A percentile compares a stretch with the other conserved stretches of the same genome.
phyloP scores from a whole-genome alignment of 2,797 vertebrate genomes.

The Poeciliopsis turneri region DNA sequence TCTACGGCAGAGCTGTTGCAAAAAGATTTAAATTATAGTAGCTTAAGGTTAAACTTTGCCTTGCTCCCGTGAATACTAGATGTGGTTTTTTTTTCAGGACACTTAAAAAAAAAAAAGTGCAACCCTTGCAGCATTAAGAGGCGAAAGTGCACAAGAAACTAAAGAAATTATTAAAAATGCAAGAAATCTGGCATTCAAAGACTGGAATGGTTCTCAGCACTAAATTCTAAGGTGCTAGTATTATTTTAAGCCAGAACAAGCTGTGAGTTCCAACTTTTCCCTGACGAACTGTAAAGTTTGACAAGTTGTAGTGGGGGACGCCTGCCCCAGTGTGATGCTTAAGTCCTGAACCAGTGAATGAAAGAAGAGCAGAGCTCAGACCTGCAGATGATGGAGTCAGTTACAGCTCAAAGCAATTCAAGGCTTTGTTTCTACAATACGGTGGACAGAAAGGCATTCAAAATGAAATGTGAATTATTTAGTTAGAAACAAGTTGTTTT shows the following conservation, averaged over 20 bases:
- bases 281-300: not conserved
- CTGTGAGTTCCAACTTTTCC: not conserved
- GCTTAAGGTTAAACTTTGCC: conserved; percentile 6
- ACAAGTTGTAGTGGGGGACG: not conserved
- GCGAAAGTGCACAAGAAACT: not conserved
- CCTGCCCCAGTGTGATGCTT: not conserved
- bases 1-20: not conserved
- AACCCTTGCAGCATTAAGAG: not conserved
- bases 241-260: not conserved
- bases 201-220: not conserved
- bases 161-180: not conserved
- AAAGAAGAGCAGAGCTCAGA: not conserved
- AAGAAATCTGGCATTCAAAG: not conserved
- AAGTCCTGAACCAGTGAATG: not conserved
- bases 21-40: conserved; percentile 1
- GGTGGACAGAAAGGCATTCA: not conserved
- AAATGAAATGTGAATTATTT: not conserved
- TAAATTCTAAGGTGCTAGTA: not conserved
- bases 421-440: not conserved
- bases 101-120: not conserved
- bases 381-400: not conserved
- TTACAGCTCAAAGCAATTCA: not conserved
- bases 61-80: not conserved
- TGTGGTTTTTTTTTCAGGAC: not conserved
- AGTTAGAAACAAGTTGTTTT: not conserved